Base-by-base conservation (phyloP, 2,113 vertebrate species). In the Phodopus roborovskii region DNA sequence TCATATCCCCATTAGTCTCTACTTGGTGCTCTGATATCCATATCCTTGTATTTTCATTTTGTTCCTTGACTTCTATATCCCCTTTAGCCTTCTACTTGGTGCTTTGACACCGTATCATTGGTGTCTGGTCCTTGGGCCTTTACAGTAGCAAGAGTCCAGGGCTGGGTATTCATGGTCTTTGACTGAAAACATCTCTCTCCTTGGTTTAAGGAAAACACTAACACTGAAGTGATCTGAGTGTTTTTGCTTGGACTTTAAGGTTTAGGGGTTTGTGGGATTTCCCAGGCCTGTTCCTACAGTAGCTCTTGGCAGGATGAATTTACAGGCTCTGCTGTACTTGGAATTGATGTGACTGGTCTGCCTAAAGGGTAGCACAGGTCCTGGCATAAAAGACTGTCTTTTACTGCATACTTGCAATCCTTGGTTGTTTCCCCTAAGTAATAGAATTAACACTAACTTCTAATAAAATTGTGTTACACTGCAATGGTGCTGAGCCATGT, bases 361-460 rank as follows among this genome's bases (percentile, higher is more conserved):
- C 62, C 96, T 92, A 2, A 88, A 94, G 70, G 70, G 82, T 42
- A 22, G 50, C 56, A 86, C 53, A 78, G 58, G 70, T 79, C 53
- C 90, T 85, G 70, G 45, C 84, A 85, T 4, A 56, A 96, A 42
- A 87, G 66, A 83, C 70, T 71, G 56, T 83, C 68, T 88, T 95
- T 91, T 81, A 78, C 82, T 91, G 85, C 28, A 0, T 85, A 92
- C 84, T 71, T 50, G 74, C 28, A 90, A 26, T 64, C 56, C 39
- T 91, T 82, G 66, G 33, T 89, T 86, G 83, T n/a, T 92, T 58
- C n/a, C 58, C n/a, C 22, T 56, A 86, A 88, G 58, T 88, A 71
- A 94, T 84, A 86, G 82, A 95, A 94, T 70, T 53, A 96, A 97
- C 96, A 95, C 97, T 97, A 97, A 95, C 95, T 96, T 97, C 89